Percentiles rank a stretch among this genome's conserved stretches.
Conservation (phyloP, 2,113 vertebrate genomes). For the Pleuronectes platessa region DNA sequence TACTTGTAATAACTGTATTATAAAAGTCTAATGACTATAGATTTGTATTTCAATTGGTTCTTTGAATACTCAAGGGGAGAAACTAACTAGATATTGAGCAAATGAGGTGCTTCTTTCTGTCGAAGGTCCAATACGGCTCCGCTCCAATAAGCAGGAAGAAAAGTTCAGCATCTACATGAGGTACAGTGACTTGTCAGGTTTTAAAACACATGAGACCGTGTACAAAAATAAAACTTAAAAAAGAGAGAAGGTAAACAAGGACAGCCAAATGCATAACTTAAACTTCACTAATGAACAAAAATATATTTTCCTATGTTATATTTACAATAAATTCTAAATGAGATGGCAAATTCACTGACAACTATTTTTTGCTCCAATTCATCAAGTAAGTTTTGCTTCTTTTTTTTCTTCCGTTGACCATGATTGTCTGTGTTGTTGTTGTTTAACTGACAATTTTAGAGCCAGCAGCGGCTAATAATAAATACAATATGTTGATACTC, state of each 20-base stretch:
- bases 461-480: constrained; percentile 96
- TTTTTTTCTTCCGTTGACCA: constrained; percentile 55
- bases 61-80: constrained; percentile 50
- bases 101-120: constrained; percentile 76
- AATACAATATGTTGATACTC: constrained; percentile 90
- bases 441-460: constrained; percentile 91
- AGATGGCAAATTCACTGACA: constrained; percentile 88
- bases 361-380: constrained; percentile 84
- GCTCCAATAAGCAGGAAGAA: constrained; percentile 74
- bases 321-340: constrained; percentile 96
- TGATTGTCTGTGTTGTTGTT: constrained; percentile 91
- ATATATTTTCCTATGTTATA: constrained; percentile 98
- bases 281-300: constrained; percentile 96
- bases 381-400: constrained; percentile 64
- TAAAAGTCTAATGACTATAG: constrained; percentile 26
- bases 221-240: constrained; percentile 69
- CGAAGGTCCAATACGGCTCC: constrained; percentile 79
- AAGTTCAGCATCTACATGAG: constrained; percentile 88
- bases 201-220: constrained; percentile 87
- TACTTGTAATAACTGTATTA: constrained; percentile 37
- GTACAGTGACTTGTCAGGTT: constrained; percentile 91
- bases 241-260: constrained; percentile 54
- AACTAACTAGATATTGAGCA: constrained; percentile 57
- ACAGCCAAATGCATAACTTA: constrained; percentile 96
- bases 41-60: constrained; percentile 26